These are phyloP conservation scores for Dendrocopos noguchii DNA, from an alignment of 2,113 vertebrate species.

Conservation along the genomic window DNA sequence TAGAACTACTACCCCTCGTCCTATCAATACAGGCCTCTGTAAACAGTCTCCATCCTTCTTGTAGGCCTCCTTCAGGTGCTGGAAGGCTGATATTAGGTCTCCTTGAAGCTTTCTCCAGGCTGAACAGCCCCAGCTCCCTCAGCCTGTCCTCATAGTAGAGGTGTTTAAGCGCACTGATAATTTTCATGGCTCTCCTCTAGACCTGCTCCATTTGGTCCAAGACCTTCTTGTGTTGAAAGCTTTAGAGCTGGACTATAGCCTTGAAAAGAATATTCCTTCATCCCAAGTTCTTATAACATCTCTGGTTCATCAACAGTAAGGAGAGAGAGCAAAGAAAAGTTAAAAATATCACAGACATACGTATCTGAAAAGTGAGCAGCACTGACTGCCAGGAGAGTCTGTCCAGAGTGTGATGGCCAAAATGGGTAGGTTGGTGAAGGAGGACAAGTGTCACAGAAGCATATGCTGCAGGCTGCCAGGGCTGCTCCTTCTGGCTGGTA, in stretches of 20 bases:
- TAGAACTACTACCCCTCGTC: too few species aligned
- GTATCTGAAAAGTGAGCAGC: accelerated
- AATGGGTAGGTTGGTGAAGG: neutral
- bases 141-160: too few species aligned
- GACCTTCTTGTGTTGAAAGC: too few species aligned
- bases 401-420: neutral
- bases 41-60: too few species aligned
- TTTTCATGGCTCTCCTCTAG: too few species aligned
- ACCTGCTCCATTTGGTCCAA: too few species aligned
- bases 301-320: neutral
- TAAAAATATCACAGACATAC: neutral
- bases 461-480: neutral
- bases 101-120: too few species aligned
- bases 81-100: too few species aligned
- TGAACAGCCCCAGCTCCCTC: too few species aligned
- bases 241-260: neutral
- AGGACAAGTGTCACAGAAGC: accelerated
- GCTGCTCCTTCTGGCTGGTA: neutral
- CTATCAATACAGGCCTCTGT: too few species aligned
- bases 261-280: neutral
- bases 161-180: too few species aligned
- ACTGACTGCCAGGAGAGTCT: neutral
- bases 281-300: neutral
- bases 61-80: too few species aligned
- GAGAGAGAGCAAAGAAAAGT: neutral